phyloP scores from a whole-genome alignment of 2,888 invertebrate species.

The Iphiclides podalirius region DNA sequence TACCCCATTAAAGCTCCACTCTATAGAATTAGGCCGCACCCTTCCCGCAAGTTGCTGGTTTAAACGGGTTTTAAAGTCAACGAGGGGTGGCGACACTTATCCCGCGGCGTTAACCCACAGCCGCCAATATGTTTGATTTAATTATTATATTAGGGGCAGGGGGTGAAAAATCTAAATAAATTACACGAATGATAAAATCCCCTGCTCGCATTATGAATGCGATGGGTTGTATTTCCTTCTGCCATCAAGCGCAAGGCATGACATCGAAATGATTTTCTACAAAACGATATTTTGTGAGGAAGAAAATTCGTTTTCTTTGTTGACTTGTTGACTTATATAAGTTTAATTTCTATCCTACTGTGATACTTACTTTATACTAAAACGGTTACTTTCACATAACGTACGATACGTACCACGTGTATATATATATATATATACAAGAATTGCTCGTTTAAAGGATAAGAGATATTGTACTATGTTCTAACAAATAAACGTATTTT shows the following conservation, averaged over 20 bases:
- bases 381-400: too few species aligned
- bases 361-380: too few species aligned
- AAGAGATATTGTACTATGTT: too few species aligned
- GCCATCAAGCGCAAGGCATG: background rate
- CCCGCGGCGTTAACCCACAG: conserved; percentile 29
- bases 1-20: conserved; percentile 30
- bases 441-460: too few species aligned
- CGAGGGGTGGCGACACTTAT: conserved; percentile 25
- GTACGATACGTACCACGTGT: too few species aligned
- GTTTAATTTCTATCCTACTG: too few species aligned
- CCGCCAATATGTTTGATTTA: conserved; percentile 8
- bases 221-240: background rate
- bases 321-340: background rate
- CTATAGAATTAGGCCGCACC: conserved; percentile 41
- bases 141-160: background rate
- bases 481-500: too few species aligned
- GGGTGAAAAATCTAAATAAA: background rate
- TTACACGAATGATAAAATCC: background rate
- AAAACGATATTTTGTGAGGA: background rate
- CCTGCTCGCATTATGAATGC: background rate
- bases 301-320: background rate
- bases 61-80: conserved; percentile 17
- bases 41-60: conserved; percentile 36
- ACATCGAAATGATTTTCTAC: background rate
- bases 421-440: too few species aligned